Base-by-base conservation (phyloP, 2,113 vertebrate genomes). In the Toxostoma redivivum region DNA sequence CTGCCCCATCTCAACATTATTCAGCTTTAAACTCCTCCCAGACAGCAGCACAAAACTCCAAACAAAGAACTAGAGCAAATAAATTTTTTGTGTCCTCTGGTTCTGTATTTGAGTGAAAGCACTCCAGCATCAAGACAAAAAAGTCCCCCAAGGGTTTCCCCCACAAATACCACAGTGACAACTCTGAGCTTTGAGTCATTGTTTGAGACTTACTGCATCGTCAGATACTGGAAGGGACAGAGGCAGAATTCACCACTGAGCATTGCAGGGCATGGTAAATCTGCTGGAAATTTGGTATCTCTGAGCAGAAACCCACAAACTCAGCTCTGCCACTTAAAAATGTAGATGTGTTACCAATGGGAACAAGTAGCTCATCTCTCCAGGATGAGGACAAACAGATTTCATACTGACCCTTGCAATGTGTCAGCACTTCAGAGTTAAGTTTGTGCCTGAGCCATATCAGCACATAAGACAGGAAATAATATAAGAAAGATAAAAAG, bases 281-380 rank as follows among this genome's bases (percentile, higher is more conserved):
- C 23, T 74, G 38, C 27, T 76, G 30, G n/a, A 82, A 89, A 53
- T 7, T 9, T 19, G 2, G 25, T 61, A 2, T 45, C 10, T 33
- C 25, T 47, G 45, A 54, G 15, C 35, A 64, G 42, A 61, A 25
- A 77, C 10, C 8, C 51, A 58, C 30, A 22, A 57, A 72, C 50
- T 21, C 64, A 50, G 19, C 42, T 47, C 74, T 53, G 22, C 37
- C 38, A 58, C 62, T 58, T 67, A 79, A 7, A 28, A 51, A 0
- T 2, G 11, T 7, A 33, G 38, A 9, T 1, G 0, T 3, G 5
- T 28, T 40, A 40, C 21, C 47, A n/a, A 2, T 6, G 4, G 28
- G 64, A 71, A 18, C 3, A 2, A 70, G 21, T 6, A 50, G 79
- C 51, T 85, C 19, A 51, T 40, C 57, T 71, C 60, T 44, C 27